These are phyloP conservation scores for Thunnus thynnus DNA, from an alignment of 2,113 vertebrate genomes.

Conservation along the genomic window DNA sequence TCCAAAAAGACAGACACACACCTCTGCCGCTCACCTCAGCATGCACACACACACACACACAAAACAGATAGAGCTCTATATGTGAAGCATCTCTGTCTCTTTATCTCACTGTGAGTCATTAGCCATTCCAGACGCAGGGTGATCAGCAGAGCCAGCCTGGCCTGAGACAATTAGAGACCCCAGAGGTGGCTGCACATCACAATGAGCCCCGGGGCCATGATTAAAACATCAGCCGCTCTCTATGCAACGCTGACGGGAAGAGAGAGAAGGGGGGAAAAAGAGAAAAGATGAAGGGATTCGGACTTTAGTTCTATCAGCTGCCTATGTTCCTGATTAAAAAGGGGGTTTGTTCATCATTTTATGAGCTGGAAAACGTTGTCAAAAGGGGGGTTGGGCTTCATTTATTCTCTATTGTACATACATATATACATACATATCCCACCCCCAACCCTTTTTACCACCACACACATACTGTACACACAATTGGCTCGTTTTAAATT, in stretches of 20 bases:
- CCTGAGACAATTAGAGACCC: constrained; percentile 85
- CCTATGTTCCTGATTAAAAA: constrained; percentile 66
- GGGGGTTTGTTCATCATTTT: constrained; percentile 61
- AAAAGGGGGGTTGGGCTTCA: neutral
- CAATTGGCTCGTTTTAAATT: neutral
- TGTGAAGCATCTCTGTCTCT: constrained; percentile 60
- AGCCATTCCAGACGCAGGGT: constrained; percentile 83
- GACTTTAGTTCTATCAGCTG: constrained; percentile 66
- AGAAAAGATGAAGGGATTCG: constrained; percentile 67
- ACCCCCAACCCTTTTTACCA: neutral
- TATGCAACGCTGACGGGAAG: constrained; percentile 63
- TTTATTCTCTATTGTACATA: constrained; percentile 26
- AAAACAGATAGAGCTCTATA: constrained; percentile 43
- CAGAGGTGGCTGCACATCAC: constrained; percentile 82
- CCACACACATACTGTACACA: neutral
- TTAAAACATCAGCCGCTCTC: constrained; percentile 84
- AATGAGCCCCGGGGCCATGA: constrained; percentile 83
- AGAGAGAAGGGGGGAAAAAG: neutral
- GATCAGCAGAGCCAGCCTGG: constrained; percentile 82
- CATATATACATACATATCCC: neutral
- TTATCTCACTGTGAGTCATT: constrained; percentile 76
- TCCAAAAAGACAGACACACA: constrained; percentile 20
- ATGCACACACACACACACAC: constrained; percentile 29
- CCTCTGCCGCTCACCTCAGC: neutral
- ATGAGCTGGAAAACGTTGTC: constrained; percentile 40